Evolutionary conservation across 2,888 invertebrate genomes (phyloP).

Genomic region (Entomobrya proxima): DNA sequence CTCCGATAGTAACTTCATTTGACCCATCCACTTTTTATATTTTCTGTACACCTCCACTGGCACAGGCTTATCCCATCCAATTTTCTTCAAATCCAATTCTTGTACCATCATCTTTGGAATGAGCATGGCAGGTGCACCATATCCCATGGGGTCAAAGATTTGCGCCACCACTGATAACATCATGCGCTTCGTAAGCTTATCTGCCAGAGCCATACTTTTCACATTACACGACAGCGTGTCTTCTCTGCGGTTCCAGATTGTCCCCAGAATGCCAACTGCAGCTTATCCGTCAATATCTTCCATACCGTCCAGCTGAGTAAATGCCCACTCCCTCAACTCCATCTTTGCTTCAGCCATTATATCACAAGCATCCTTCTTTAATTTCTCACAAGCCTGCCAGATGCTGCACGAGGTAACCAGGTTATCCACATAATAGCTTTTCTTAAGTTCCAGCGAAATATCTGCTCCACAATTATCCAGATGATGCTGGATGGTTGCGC

Average conservation of each 20-base stretch:
- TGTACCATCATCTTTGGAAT: conserved; percentile 69
- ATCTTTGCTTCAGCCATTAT: too few species aligned
- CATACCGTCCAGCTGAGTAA: too few species aligned
- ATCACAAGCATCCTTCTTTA: not conserved
- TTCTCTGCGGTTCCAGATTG: not conserved
- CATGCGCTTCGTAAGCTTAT: conserved; percentile 21
- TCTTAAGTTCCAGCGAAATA: too few species aligned
- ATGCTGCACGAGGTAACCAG: too few species aligned
- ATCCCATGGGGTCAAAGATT: conserved; percentile 45
- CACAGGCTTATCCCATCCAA: conserved; percentile 64
- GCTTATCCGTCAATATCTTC: not conserved
- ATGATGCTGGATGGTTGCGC: not conserved
- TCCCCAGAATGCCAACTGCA: not conserved
- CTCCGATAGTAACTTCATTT: conserved; percentile 62
- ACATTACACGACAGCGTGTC: too few species aligned
- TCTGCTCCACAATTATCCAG: too few species aligned
- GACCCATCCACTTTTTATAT: conserved; percentile 67
- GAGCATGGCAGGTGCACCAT: not conserved
- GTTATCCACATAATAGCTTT: too few species aligned
- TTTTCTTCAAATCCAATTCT: conserved; percentile 52
- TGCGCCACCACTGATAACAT: not conserved
- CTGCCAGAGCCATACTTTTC: not conserved
- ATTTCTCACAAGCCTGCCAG: not conserved
- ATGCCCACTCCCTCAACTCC: too few species aligned
- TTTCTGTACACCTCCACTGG: conserved; percentile 14